Percentiles rank a stretch among this genome's conserved stretches.
These are phyloP conservation scores for Garrulus glandarius DNA, from an alignment of 2,797 vertebrate species.

Conservation along the genomic window DNA sequence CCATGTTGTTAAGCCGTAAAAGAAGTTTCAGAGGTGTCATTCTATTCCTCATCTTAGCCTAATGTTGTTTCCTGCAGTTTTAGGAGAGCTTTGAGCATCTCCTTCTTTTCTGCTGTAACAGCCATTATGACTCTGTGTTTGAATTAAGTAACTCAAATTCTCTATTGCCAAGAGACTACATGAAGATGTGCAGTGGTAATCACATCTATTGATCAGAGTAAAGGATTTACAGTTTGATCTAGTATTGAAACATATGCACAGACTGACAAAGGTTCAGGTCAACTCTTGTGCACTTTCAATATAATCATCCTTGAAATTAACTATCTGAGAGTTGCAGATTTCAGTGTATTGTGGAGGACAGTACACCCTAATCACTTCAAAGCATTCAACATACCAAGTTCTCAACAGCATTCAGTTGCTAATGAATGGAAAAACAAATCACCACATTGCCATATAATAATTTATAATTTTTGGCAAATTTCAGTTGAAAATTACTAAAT, in stretches of 20 bases:
- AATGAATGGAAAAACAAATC: background rate
- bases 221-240: background rate
- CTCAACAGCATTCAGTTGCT: background rate
- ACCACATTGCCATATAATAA: background rate
- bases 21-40: background rate
- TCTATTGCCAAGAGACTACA: background rate
- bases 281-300: fast-evolving
- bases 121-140: background rate
- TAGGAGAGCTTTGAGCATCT: background rate
- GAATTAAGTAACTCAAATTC: background rate
- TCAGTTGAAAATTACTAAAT: background rate
- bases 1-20: background rate
- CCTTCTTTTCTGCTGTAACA: background rate
- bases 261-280: background rate
- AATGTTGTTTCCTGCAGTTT: background rate
- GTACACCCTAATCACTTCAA: background rate
- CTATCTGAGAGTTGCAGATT: background rate
- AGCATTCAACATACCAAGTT: fast-evolving
- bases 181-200: background rate
- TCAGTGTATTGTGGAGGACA: background rate
- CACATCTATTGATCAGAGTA: background rate
- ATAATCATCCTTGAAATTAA: background rate
- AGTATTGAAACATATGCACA: background rate
- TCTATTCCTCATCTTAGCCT: background rate
- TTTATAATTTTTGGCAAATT: background rate